phyloP scores from a whole-genome alignment of 2,113 vertebrate species.

The Phalacrocorax pelagicus region DNA sequence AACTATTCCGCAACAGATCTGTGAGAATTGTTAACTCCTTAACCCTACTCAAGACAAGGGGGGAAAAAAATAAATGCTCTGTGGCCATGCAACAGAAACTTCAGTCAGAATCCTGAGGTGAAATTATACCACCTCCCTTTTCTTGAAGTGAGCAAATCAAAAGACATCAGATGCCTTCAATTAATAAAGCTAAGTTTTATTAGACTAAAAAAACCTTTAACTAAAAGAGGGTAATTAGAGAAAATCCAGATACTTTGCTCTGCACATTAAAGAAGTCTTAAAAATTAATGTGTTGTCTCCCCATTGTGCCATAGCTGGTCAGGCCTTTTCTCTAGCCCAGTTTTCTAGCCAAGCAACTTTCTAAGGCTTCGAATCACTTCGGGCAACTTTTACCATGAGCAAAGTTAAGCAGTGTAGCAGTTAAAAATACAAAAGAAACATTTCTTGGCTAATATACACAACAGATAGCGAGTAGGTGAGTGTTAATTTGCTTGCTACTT shows the following conservation, averaged over 20 bases:
- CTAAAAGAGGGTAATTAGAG: background rate
- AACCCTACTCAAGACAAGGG: background rate
- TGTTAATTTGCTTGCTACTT: background rate
- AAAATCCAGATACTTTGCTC: background rate
- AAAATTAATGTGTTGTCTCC: background rate
- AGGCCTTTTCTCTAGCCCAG: background rate
- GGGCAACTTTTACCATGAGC: background rate
- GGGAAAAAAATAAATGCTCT: background rate
- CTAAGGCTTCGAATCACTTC: background rate
- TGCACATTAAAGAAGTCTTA: background rate
- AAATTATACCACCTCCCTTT: background rate
- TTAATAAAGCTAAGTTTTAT: background rate
- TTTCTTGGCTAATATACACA: background rate
- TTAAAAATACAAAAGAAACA: background rate
- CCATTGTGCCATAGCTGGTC: background rate
- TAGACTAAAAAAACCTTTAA: background rate
- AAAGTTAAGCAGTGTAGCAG: background rate
- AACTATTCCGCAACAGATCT: background rate
- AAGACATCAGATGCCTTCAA: background rate
- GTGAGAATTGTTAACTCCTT: background rate
- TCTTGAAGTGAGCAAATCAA: background rate
- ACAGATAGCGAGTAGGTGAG: background rate
- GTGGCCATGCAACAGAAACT: background rate
- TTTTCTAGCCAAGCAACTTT: background rate
- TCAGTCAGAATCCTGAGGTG: background rate